Evolutionary conservation across 2,888 invertebrate genomes (phyloP).

Genomic region (Xanthia togata): DNA sequence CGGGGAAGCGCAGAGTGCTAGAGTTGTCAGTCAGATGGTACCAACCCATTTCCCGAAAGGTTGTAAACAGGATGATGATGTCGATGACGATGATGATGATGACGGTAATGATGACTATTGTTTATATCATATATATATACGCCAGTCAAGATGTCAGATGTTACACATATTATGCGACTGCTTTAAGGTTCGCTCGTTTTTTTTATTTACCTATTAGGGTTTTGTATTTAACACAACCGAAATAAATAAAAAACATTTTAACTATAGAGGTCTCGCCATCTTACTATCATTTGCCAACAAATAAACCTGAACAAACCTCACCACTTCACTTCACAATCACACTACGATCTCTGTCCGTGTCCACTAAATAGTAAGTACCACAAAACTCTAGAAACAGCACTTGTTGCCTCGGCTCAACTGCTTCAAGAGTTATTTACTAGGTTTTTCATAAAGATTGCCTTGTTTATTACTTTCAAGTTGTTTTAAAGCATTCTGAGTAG

Average conservation of each 20-base stretch:
- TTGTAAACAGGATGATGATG: too few relatives aligned
- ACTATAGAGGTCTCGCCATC: background rate
- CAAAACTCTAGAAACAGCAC: slow-evolving; percentile 50
- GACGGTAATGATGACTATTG: too few relatives aligned
- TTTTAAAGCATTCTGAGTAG: slow-evolving; percentile 47
- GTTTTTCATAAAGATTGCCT: slow-evolving; percentile 57
- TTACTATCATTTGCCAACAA: slow-evolving; percentile 46
- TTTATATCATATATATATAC: too few relatives aligned
- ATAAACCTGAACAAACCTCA: slow-evolving; percentile 24
- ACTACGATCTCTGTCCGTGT: slow-evolving; percentile 35
- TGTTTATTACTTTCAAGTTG: slow-evolving; percentile 62
- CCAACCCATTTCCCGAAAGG: too few relatives aligned
- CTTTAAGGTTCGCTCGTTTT: too few relatives aligned
- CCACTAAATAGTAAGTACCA: slow-evolving; percentile 49
- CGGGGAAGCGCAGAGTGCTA: too few relatives aligned
- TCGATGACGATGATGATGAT: too few relatives aligned
- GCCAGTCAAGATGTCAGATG: too few relatives aligned
- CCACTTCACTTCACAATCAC: slow-evolving; percentile 51
- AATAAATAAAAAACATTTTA: background rate
- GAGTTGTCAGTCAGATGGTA: too few relatives aligned
- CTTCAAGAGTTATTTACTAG: slow-evolving; percentile 54
- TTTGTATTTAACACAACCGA: background rate
- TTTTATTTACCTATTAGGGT: background rate
- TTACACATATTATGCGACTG: too few relatives aligned
- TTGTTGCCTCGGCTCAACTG: slow-evolving; percentile 61